Evolutionary conservation across 2,888 invertebrate species (phyloP), one percentile per base, ranked within the genome.

Genomic region (Hofmannophila pseudospretella): DNA sequence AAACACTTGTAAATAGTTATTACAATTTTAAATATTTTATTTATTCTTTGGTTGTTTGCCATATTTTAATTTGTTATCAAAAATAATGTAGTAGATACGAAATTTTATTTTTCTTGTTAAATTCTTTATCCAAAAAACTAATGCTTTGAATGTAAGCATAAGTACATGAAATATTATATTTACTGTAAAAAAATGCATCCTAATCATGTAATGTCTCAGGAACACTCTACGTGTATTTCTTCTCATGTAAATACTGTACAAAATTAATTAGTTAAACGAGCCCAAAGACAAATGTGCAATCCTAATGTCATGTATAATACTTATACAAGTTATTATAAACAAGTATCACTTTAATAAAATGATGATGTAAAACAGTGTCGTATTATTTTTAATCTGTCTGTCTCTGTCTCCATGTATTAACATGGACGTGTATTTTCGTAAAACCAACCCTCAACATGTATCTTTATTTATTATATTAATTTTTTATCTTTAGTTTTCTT

Each of bases 241-340:
- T 34, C 9, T 26, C n/a, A 28, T 58, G 63, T 61, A 62, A 52
- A 62, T 60, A 60, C 36, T 61, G 61, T 62, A 58, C 40, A 54
- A 53, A 38, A 35, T 38, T 16, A 45, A 36, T 41, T 58, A 58
- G 49, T 59, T 16, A 25, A 73, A 78, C 69, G 61, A 71, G 63
- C 55, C 82, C 84, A 84, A 86, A 84, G 81, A 84, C 7, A 61
- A 67, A 70, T 56, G 85, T 86, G 85, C 85, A 86, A 86, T 86
- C 79, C 63, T 73, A 61, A 54, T 65, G 53, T 74, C 65, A 58
- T 74, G 62, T 5, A 59, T 64, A 61, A 65, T 44, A 40, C 60
- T n/a, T n/a, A n/a, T 55, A 58, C 60, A 69, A 59, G 55, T 59
- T 60, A 69, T 63, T 63, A 56, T 73, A 76, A 67, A 73, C 49